Conservation (phyloP, 2,113 vertebrate genomes). For the Trichechus manatus region DNA sequence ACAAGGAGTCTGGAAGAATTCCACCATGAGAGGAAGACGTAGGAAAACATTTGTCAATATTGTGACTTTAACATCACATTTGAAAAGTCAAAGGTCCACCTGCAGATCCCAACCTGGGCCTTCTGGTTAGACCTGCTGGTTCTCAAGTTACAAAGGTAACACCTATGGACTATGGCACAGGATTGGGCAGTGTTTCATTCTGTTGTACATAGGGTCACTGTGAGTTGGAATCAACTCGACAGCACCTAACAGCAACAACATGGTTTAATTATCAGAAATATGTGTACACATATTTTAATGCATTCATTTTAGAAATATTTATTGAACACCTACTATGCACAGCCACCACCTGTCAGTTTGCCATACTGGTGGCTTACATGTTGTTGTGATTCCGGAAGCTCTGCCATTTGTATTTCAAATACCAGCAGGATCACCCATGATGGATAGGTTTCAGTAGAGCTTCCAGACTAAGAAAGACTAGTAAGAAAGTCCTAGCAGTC, state of each 20-base stretch:
- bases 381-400: not conserved
- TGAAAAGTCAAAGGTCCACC: too few species aligned
- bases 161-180: too few species aligned
- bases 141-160: not conserved
- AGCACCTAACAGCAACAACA: too few species aligned
- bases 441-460: not conserved
- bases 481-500: not conserved
- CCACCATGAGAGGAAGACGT: fast-evolving
- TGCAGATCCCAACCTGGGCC: too few species aligned
- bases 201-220: too few species aligned
- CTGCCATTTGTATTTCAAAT: not conserved
- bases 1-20: not conserved
- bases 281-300: not conserved
- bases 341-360: not conserved
- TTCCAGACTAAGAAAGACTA: not conserved
- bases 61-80: not conserved
- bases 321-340: not conserved
- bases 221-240: too few species aligned
- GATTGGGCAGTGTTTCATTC: too few species aligned
- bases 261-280: not conserved
- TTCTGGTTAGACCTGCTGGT: fast-evolving
- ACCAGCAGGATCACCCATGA: too few species aligned
- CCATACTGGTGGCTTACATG: not conserved
- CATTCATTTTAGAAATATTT: not conserved
- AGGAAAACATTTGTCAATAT: not conserved